Evolutionary conservation across 1,140 invertebrate genomes (phyloP), one percentile per base, ranked within the genome.

Genomic region (Zaprionus nigranus): DNA sequence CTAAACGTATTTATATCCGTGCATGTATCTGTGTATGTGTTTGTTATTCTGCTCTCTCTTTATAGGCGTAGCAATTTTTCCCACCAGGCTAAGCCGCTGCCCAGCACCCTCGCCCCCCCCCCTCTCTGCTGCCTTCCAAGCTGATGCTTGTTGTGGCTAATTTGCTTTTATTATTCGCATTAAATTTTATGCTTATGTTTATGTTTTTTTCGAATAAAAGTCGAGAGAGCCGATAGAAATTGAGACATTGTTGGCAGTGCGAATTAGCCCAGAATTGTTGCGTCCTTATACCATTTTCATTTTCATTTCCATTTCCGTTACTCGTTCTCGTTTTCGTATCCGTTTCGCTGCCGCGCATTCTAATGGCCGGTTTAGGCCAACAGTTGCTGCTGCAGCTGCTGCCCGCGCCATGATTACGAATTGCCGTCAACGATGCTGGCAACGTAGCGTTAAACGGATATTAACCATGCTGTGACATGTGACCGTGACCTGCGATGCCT

Each of bases 161-260:
- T 87, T 87, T 87, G 84, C 81, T 87, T 87, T 87, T 87, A 87
- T 87, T 84, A 78, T 84, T 81, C 70, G 75, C 83, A 87, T 87
- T 83, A 87, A 82, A 87, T 87, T 87, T 87, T 78, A 87, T 88
- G 81, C 81, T 81, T 74, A 84, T 82, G 84, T 75, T 88, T 81
- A 83, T 87, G 78, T 63, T 82, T 65, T 78, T 38, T 75, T 83
- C 84, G 67, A 83, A 88, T 78, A 83, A 88, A 87, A 88, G 30
- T 57, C 68, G 67, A 66, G 54, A 66, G 54, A 69, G 51, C 73
- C 81, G 67, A 69, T 61, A 56, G 65, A 84, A 88, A 88, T 88
- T 88, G 84, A 84, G 85, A 90, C 85, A 75, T 84, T 84, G 78
- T 74, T 70, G 70, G 12, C 56, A 69, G 74, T 70, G 85, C 81